A percentile compares a stretch with the other conserved stretches of the same genome.
Evolutionary conservation across 2,797 vertebrate genomes (phyloP).

Genomic region (Zalophus californianus): DNA sequence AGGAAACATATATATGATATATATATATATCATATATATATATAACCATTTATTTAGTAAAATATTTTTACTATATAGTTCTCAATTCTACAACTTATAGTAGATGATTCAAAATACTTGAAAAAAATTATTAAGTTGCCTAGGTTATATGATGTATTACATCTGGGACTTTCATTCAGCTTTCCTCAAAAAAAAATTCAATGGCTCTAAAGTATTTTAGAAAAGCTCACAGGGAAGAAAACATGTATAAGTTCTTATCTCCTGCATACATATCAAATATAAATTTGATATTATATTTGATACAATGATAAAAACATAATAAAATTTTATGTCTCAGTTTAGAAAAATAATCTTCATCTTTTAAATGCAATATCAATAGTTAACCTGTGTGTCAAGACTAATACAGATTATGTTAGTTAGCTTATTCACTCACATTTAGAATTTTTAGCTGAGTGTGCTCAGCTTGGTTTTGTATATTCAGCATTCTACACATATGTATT

Average conservation of each 20-base stretch:
- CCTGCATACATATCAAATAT: neutral
- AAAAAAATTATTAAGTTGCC: neutral
- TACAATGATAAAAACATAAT: neutral
- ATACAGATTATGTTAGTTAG: neutral
- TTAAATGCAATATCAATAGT: neutral
- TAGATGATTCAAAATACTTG: neutral
- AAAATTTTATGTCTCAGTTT: neutral
- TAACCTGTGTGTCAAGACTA: neutral
- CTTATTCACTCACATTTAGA: neutral
- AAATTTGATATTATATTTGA: neutral
- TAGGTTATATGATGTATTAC: neutral
- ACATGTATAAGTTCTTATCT: neutral
- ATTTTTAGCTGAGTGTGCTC: neutral
- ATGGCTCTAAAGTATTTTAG: neutral
- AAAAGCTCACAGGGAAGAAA: neutral
- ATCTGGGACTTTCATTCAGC: neutral
- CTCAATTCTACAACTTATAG: neutral
- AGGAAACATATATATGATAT: neutral
- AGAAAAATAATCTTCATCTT: neutral
- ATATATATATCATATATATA: neutral
- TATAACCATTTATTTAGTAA: neutral
- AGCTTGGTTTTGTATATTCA: neutral
- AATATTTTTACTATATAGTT: neutral
- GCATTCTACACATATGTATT: neutral
- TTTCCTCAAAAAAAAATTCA: neutral